Conservation (phyloP, 2,797 vertebrate genomes). For the Rhinogobio ventralis region DNA sequence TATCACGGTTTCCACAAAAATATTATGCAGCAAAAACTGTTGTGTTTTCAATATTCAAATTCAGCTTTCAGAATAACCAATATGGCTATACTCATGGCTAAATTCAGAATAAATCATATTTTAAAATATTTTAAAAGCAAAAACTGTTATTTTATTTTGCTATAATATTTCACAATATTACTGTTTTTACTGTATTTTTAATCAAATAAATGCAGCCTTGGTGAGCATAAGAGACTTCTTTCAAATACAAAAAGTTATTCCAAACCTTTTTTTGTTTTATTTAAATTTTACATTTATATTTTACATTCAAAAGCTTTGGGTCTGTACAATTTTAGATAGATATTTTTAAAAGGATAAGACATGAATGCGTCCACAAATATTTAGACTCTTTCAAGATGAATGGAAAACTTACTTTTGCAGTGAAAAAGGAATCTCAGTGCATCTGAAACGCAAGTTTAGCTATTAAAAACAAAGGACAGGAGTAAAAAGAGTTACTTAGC, state of each 20-base stretch:
- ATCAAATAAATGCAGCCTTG: not conserved
- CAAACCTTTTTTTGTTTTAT: not conserved
- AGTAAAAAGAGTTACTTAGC: not conserved
- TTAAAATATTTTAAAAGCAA: not conserved
- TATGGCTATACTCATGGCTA: too few relatives aligned
- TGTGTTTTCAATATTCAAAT: too few relatives aligned
- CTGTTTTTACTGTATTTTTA: not conserved
- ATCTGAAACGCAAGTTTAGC: not conserved
- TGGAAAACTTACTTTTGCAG: not conserved
- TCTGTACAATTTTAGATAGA: not conserved
- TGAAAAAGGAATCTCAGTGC: not conserved
- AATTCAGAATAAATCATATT: not conserved
- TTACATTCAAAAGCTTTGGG: not conserved
- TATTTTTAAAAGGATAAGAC: too few relatives aligned
- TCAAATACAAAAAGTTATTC: too few relatives aligned
- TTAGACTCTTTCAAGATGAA: not conserved
- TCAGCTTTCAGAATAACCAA: not conserved
- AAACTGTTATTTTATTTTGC: not conserved
- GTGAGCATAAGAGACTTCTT: not conserved
- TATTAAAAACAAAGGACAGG: not conserved
- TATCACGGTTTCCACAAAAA: not conserved
- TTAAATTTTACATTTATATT: not conserved
- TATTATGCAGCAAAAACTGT: not conserved
- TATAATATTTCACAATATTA: not conserved
- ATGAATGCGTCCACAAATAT: not conserved